Evolutionary conservation across 2,113 vertebrate genomes (phyloP).

Genomic region (Megaleporinus macrocephalus): DNA sequence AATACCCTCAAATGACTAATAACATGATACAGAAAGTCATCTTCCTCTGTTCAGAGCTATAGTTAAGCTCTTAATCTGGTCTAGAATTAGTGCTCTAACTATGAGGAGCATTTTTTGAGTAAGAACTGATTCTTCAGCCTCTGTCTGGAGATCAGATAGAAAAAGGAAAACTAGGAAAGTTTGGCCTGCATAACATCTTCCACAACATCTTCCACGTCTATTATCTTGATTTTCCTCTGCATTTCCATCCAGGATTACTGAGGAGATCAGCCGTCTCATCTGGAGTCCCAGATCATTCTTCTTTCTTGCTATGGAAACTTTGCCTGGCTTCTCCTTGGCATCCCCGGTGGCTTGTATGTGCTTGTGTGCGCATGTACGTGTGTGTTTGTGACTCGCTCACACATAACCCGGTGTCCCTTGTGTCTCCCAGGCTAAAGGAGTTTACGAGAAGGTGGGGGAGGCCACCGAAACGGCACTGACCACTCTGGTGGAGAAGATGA

Average conservation of each 20-base stretch:
- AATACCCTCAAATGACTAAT: too few species aligned
- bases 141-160: not conserved
- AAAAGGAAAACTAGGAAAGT: not conserved
- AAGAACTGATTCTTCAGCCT: not conserved
- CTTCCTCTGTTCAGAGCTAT: too few species aligned
- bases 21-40: too few species aligned
- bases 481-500: constrained; percentile 98
- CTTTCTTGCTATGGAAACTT: constrained; percentile 11
- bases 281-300: not conserved
- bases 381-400: constrained; percentile 1
- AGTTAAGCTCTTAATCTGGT: not conserved
- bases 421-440: constrained; percentile 83
- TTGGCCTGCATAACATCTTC: not conserved
- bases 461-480: constrained; percentile 96
- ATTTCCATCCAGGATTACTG: constrained; percentile 6
- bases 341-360: not conserved
- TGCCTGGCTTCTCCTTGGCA: not conserved
- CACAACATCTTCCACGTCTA: constrained; percentile 13
- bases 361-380: not conserved
- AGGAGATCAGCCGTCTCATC: constrained; percentile 5
- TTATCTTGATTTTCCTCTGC: not conserved
- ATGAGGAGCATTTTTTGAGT: not conserved
- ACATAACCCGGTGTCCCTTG: not conserved
- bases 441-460: constrained; percentile 98
- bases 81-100: not conserved